Conservation (phyloP, 1,140 invertebrate genomes). For the Macrobrachium rosenbergii region DNA sequence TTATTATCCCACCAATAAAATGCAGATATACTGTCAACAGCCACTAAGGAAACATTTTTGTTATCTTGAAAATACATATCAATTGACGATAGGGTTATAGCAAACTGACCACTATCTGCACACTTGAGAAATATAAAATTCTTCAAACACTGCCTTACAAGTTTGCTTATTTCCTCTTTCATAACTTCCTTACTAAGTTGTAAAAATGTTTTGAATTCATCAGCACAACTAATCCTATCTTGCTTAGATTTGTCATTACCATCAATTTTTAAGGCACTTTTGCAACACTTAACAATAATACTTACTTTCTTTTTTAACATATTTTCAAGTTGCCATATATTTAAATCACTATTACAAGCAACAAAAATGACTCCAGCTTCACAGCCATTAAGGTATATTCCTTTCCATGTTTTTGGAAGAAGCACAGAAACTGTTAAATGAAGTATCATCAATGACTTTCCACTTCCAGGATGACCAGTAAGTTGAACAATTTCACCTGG, state of each 20-base stretch:
- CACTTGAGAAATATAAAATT: conserved; percentile 1
- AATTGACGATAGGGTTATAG: not conserved
- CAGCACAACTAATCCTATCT: not conserved
- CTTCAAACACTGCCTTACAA: conserved; percentile 4
- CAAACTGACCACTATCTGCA: not conserved
- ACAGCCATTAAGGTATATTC: not conserved
- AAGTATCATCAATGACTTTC: not conserved
- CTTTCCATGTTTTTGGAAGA: not conserved
- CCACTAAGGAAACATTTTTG: not conserved
- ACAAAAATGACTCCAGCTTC: not conserved
- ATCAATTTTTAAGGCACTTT: not conserved
- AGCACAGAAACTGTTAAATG: not conserved
- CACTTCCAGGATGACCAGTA: not conserved
- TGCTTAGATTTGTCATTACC: not conserved
- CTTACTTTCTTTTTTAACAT: conserved; percentile 8
- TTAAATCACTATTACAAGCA: not conserved
- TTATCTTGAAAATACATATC: not conserved
- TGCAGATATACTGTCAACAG: not conserved
- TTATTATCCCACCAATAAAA: conserved; percentile 2
- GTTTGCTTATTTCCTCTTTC: not conserved
- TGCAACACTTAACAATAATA: not conserved
- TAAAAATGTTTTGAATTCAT: not conserved
- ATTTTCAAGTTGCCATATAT: conserved; percentile 2
- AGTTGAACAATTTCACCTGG: not conserved
- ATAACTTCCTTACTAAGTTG: not conserved